Conservation (phyloP, 1,140 invertebrate species). For the Zophobas morio region DNA sequence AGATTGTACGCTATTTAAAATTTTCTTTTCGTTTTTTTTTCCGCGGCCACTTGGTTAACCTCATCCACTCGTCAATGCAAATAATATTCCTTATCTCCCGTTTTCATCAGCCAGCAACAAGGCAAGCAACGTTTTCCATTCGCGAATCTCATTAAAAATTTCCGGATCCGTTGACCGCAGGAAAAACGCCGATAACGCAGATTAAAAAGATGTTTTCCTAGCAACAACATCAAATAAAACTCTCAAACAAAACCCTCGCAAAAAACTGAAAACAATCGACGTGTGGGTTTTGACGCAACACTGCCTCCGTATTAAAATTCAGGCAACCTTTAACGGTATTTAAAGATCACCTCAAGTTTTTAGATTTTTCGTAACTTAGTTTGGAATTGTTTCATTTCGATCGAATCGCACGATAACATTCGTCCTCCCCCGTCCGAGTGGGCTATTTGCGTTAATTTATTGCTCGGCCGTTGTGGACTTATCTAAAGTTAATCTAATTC, state of each 20-base stretch:
- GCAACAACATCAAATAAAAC: slow-evolving; percentile 15
- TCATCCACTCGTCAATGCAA: too few relatives aligned
- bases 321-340: slow-evolving; percentile 26
- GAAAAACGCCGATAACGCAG: slow-evolving; percentile 8
- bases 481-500: slow-evolving; percentile 48
- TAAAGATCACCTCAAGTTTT: slow-evolving; percentile 4
- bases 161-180: slow-evolving; percentile 26
- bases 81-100: background rate
- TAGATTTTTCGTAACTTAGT: background rate
- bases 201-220: slow-evolving; percentile 16
- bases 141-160: slow-evolving; percentile 16
- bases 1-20: too few relatives aligned
- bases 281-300: slow-evolving; percentile 31
- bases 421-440: slow-evolving; percentile 31
- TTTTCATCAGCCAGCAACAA: background rate
- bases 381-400: slow-evolving; percentile 30
- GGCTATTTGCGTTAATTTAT: slow-evolving; percentile 49
- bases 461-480: slow-evolving; percentile 42
- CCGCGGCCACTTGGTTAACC: too few relatives aligned
- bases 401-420: slow-evolving; percentile 37
- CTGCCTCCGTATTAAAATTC: slow-evolving; percentile 3
- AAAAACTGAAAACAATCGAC: slow-evolving; percentile 20
- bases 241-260: slow-evolving; percentile 10
- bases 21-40: too few relatives aligned
- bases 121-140: slow-evolving; percentile 4